These are phyloP conservation scores for Phycodurus eques DNA, from an alignment of 2,113 vertebrate genomes.

Conservation along the genomic window DNA sequence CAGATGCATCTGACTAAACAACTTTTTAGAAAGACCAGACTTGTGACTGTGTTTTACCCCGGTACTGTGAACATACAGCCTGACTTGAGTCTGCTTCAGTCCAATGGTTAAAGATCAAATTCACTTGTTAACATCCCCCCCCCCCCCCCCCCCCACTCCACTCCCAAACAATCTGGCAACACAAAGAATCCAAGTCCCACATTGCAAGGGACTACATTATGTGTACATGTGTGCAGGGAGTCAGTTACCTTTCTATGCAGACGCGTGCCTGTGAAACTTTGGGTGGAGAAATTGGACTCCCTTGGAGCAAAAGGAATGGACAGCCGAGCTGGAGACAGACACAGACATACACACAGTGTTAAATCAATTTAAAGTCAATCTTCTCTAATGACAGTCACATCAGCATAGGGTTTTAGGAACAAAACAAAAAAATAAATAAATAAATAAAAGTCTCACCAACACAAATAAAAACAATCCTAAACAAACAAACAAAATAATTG, in stretches of 20 bases:
- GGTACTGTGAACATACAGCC: constrained; percentile 21
- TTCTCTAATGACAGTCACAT: not conserved
- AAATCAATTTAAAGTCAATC: not conserved
- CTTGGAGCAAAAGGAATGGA: constrained; percentile 45
- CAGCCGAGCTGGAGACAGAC: constrained; percentile 56
- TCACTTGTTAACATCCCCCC: constrained; percentile 15
- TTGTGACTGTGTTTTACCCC: constrained; percentile 20
- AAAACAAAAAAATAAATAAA: not conserved
- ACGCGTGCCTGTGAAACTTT: constrained; percentile 23
- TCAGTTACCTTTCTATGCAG: constrained; percentile 54
- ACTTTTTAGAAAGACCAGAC: not conserved
- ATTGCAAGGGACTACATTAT: constrained; percentile 1
- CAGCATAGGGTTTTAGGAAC: not conserved
- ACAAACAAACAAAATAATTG: not conserved
- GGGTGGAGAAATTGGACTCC: constrained; percentile 27
- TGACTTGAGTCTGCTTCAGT: constrained; percentile 40
- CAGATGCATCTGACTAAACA: not conserved
- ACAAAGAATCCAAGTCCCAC: constrained; percentile 20
- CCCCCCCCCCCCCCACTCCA: not conserved
- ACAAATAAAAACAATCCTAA: not conserved
- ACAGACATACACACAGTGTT: constrained; percentile 9
- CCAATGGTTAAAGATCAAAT: constrained; percentile 49
- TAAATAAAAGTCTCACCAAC: not conserved
- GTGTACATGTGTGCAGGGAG: constrained; percentile 11
- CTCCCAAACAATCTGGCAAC: constrained; percentile 32